Conservation (phyloP, 2,113 vertebrate genomes). For the Sapayoa aenigma region DNA sequence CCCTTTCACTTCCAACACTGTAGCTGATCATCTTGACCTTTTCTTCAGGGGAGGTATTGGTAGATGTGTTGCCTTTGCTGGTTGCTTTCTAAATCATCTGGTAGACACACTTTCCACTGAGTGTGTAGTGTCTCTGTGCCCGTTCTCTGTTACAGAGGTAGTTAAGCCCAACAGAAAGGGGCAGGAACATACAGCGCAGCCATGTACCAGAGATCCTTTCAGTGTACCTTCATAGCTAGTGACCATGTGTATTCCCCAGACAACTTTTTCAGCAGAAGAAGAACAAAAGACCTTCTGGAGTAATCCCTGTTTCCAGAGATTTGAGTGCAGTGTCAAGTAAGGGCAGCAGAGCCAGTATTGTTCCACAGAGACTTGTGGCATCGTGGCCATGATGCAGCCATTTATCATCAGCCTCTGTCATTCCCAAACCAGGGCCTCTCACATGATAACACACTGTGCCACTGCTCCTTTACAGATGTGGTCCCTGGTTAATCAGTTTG, state of each 20-base stretch:
- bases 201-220: not conserved
- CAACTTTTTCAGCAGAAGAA: not conserved
- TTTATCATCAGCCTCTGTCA: constrained; percentile 53
- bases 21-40: not conserved
- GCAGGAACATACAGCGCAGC: not conserved
- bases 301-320: not conserved
- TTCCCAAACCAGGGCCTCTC: constrained; percentile 32
- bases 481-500: constrained; percentile 63
- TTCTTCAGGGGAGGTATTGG: not conserved
- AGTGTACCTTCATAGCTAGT: not conserved
- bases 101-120: not conserved
- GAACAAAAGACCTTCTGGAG: not conserved
- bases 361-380: constrained; percentile 45
- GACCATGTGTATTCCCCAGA: not conserved
- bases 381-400: constrained; percentile 11
- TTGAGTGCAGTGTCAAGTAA: constrained; percentile 24
- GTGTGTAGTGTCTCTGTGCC: not conserved
- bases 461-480: constrained; percentile 39
- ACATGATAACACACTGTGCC: not conserved
- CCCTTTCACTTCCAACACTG: not conserved
- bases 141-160: not conserved
- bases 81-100: not conserved
- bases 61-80: not conserved
- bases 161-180: not conserved
- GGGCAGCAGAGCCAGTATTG: constrained; percentile 8